Conservation (phyloP, 2,113 vertebrate species). For the Anarrhichthys ocellatus region DNA sequence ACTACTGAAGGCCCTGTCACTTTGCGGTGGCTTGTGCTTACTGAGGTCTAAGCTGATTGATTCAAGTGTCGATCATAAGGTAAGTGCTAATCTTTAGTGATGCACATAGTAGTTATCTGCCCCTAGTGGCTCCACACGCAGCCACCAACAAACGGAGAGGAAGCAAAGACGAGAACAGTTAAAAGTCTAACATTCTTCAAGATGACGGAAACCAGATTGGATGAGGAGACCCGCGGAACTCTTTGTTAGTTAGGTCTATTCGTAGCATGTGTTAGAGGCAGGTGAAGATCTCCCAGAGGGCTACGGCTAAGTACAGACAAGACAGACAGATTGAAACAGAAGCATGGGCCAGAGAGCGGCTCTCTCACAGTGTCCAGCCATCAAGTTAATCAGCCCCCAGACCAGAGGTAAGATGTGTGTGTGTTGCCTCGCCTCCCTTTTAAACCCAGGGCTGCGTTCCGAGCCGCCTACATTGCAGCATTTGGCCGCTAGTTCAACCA, state of each 20-base stretch:
- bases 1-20: background rate
- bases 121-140: background rate
- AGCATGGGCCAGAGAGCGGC: slow-evolving; percentile 9
- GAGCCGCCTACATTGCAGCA: slow-evolving; percentile 36
- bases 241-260: slow-evolving; percentile 48
- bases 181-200: slow-evolving; percentile 42
- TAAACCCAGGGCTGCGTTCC: slow-evolving; percentile 36
- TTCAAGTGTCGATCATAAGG: background rate
- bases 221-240: slow-evolving; percentile 1
- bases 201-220: slow-evolving; percentile 21
- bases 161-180: background rate
- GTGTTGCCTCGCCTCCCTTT: slow-evolving; percentile 51
- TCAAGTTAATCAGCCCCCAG: slow-evolving; percentile 62
- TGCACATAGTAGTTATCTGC: background rate
- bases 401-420: slow-evolving; percentile 65
- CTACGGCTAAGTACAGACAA: slow-evolving; percentile 47
- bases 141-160: background rate
- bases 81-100: slow-evolving; percentile 7
- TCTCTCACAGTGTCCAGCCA: slow-evolving; percentile 47
- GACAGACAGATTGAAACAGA: slow-evolving; percentile 31
- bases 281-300: slow-evolving; percentile 14
- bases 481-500: background rate
- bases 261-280: slow-evolving; percentile 35
- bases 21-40: background rate
- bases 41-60: slow-evolving; percentile 13